phyloP scores from a whole-genome alignment of 2,113 vertebrate genomes.

The Limanda limanda region DNA sequence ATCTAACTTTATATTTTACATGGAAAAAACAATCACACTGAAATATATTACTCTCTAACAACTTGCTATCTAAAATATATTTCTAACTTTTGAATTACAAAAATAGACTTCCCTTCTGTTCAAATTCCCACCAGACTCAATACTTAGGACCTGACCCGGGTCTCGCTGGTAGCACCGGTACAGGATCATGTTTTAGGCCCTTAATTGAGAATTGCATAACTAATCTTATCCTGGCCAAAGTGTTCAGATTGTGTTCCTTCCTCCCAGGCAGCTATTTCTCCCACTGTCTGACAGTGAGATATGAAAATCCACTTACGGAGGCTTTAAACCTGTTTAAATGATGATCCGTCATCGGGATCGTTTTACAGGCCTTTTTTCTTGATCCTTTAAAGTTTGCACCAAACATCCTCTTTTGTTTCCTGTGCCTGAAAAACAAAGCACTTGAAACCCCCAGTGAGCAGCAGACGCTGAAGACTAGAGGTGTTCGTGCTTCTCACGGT shows the following conservation, averaged over 20 bases:
- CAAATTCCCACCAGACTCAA: too few relatives aligned
- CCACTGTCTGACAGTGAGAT: constrained; percentile 9
- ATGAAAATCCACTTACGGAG: constrained; percentile 17
- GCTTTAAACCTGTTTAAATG: constrained; percentile 8
- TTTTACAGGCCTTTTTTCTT: not conserved
- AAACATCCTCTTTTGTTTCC: not conserved
- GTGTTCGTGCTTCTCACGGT: not conserved
- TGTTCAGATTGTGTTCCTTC: not conserved
- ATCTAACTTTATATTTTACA: too few relatives aligned
- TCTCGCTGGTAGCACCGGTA: too few relatives aligned
- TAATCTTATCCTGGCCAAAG: not conserved
- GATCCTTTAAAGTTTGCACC: not conserved
- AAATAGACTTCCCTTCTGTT: too few relatives aligned
- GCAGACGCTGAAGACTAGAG: not conserved
- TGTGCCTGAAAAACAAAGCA: not conserved
- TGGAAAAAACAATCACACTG: too few relatives aligned
- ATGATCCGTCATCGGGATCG: constrained; percentile 10
- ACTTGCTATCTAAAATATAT: too few relatives aligned
- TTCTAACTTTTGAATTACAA: too few relatives aligned
- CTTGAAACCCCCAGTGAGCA: not conserved
- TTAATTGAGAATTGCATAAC: not conserved
- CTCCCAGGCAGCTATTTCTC: not conserved
- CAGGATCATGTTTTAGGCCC: not conserved
- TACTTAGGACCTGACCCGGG: too few relatives aligned
- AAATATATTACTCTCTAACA: too few relatives aligned